Percentiles rank a stretch among this genome's conserved stretches.
phyloP scores from a whole-genome alignment of 2,888 invertebrate genomes.

The Lasioglossum malachurum region DNA sequence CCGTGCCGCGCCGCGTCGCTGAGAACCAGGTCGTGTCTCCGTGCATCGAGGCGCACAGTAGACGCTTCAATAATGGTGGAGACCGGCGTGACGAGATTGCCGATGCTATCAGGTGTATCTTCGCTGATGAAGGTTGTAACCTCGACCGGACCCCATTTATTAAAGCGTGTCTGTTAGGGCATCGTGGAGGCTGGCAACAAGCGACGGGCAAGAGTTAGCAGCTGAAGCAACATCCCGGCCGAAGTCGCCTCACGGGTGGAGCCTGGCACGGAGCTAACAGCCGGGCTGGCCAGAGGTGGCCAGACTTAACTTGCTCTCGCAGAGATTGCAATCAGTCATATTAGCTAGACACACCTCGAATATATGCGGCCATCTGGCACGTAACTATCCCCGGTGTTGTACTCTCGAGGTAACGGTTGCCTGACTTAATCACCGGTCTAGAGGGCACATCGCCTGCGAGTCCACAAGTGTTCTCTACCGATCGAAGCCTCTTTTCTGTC shows the following conservation, averaged over 20 bases:
- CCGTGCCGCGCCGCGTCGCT: neutral
- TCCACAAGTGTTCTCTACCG: neutral
- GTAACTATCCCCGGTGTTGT: conserved; percentile 50
- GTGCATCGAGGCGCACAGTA: conserved; percentile 68
- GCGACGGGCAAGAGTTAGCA: conserved; percentile 41
- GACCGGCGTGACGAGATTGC: conserved; percentile 79
- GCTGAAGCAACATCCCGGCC: conserved; percentile 16
- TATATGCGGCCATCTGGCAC: conserved; percentile 75
- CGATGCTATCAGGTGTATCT: conserved; percentile 80
- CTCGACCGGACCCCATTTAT: conserved; percentile 80
- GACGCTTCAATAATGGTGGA: conserved; percentile 75
- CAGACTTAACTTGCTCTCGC: conserved; percentile 57
- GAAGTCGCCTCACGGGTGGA: conserved; percentile 23
- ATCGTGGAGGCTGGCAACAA: conserved; percentile 50
- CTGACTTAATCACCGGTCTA: conserved; percentile 40
- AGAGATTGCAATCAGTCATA: conserved; percentile 80
- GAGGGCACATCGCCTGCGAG: conserved; percentile 8
- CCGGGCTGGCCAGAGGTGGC: conserved; percentile 12
- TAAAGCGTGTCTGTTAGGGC: conserved; percentile 73
- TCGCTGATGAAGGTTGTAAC: conserved; percentile 82
- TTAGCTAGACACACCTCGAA: conserved; percentile 78
- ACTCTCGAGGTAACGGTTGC: conserved; percentile 68
- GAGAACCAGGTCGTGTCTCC: conserved; percentile 50
- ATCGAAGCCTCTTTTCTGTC: neutral
- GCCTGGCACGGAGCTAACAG: neutral